phyloP scores from a whole-genome alignment of 1,140 invertebrate species.

The Drosophila elegans region DNA sequence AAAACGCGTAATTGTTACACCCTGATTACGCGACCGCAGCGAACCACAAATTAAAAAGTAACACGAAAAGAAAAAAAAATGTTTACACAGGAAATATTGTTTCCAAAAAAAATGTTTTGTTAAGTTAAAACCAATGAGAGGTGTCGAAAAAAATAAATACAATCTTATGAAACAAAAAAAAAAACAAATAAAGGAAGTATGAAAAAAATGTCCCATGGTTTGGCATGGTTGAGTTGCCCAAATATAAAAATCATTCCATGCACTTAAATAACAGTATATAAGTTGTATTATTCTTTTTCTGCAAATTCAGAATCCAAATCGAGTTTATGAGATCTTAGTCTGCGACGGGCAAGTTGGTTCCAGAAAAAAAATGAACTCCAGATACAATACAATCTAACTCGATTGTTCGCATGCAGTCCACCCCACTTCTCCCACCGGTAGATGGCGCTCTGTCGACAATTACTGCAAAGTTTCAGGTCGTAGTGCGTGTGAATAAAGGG shows the following conservation, averaged over 20 bases:
- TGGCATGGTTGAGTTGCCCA: too few relatives aligned
- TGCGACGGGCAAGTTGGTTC: slow-evolving; percentile 14
- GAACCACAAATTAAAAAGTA: slow-evolving; percentile 39
- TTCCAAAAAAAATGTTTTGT: background rate
- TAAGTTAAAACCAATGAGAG: too few relatives aligned
- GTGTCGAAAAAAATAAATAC: too few relatives aligned
- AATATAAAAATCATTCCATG: too few relatives aligned
- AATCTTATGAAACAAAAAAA: too few relatives aligned
- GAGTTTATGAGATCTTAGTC: slow-evolving; percentile 1
- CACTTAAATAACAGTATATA: too few relatives aligned
- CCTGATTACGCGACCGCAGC: slow-evolving; percentile 75
- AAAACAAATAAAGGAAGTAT: too few relatives aligned
- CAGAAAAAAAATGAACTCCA: slow-evolving; percentile 3
- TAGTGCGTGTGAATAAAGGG: slow-evolving; percentile 23
- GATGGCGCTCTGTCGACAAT: background rate
- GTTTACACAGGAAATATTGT: slow-evolving; percentile 1
- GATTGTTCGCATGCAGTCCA: slow-evolving; percentile 22
- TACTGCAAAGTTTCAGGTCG: slow-evolving; percentile 14
- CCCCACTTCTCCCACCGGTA: background rate
- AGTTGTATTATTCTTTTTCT: background rate
- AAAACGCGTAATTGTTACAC: slow-evolving; percentile 80
- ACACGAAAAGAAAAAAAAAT: slow-evolving; percentile 25
- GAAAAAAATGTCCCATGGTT: too few relatives aligned
- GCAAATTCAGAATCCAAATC: background rate
- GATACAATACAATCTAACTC: slow-evolving; percentile 16